Conservation (phyloP, 2,113 vertebrate species). For the Procavia capensis region DNA sequence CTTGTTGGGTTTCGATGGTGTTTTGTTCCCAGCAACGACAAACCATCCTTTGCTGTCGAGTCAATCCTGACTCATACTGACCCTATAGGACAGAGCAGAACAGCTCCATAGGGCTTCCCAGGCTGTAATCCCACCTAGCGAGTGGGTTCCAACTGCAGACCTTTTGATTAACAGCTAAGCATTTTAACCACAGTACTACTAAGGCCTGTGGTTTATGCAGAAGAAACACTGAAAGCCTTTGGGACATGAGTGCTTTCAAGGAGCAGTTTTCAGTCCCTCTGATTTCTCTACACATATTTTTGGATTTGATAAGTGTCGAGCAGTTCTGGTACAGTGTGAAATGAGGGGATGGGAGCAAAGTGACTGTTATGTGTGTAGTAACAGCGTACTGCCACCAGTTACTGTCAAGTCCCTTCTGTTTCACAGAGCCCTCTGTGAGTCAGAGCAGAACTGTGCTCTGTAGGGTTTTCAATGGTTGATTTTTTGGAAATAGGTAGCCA, state of each 20-base stretch:
- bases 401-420: no score
- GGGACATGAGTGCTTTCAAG: background rate
- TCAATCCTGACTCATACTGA: no score
- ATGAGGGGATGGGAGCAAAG: background rate
- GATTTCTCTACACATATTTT: background rate
- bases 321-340: background rate
- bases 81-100: no score
- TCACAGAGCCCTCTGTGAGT: no score
- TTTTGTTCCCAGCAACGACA: background rate
- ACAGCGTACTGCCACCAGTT: background rate
- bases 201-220: background rate
- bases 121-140: background rate
- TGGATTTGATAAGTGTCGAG: background rate
- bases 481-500: no score
- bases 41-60: no score
- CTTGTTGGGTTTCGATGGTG: background rate
- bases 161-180: no score
- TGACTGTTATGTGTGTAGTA: background rate
- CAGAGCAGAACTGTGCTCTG: no score
- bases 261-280: background rate
- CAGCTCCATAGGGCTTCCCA: no score
- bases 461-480: no score
- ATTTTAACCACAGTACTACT: no score
- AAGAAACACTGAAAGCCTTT: slow-evolving; percentile 3
- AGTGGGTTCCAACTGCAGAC: no score